Conservation (phyloP, 2,797 vertebrate species). For the Galagoides demidoff region DNA sequence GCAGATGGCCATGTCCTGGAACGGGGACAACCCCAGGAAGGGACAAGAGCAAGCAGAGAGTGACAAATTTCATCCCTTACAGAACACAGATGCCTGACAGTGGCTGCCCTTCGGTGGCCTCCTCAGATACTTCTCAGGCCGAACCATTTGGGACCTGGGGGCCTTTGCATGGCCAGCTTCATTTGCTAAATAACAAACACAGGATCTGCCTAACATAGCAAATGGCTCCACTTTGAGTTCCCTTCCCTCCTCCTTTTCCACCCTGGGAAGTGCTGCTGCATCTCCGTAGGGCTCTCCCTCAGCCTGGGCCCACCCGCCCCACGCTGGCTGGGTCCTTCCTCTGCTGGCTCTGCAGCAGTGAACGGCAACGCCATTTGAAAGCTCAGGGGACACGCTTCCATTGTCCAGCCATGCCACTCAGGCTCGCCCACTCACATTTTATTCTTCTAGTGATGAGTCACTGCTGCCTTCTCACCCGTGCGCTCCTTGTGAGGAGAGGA, state of each 20-base stretch:
- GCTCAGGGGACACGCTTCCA: not conserved
- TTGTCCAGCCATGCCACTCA: not conserved
- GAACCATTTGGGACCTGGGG: not conserved
- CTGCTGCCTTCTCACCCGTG: not conserved
- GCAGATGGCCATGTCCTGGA: not conserved
- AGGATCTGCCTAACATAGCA: not conserved
- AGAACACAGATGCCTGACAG: not conserved
- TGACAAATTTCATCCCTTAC: not conserved
- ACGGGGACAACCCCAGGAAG: not conserved
- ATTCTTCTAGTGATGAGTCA: conserved; percentile 61
- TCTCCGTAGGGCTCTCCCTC: not conserved
- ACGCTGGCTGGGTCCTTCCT: not conserved
- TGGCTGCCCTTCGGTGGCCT: no score
- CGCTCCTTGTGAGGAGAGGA: conserved; percentile 30
- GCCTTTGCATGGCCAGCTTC: not conserved
- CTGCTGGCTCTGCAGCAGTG: not conserved
- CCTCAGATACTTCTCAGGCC: no score
- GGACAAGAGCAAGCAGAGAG: not conserved
- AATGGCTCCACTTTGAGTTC: not conserved
- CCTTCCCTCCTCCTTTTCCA: not conserved
- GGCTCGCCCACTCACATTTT: not conserved
- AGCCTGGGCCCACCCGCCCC: accelerated
- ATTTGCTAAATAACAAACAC: not conserved
- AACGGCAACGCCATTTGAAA: not conserved
- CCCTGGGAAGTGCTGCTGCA: accelerated